phyloP scores from a whole-genome alignment of 1,140 invertebrate genomes.

The Calycopis cecrops region DNA sequence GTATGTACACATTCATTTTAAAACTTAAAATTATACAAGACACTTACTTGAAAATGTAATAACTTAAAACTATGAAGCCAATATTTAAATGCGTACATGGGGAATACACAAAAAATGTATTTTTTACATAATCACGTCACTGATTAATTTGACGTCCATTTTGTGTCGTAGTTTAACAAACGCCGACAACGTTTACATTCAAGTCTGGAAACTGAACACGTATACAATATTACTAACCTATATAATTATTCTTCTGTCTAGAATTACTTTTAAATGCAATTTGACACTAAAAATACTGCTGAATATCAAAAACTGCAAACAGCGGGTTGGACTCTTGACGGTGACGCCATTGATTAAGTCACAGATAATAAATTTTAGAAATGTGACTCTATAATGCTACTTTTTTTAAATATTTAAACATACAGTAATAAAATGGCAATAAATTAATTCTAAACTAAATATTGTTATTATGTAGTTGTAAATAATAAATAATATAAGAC shows the following conservation, averaged over 20 bases:
- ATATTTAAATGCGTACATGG: not conserved
- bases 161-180: slow-evolving; percentile 41
- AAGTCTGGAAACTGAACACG: too few relatives aligned
- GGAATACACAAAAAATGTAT: not conserved
- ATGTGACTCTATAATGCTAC: too few relatives aligned
- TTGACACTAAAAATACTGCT: slow-evolving; percentile 35
- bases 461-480: too few relatives aligned
- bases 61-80: not conserved
- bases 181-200: slow-evolving; percentile 3
- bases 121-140: slow-evolving; percentile 69
- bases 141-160: slow-evolving; percentile 65
- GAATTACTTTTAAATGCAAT: slow-evolving; percentile 31
- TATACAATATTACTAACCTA: slow-evolving; percentile 40
- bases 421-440: too few relatives aligned
- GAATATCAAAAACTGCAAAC: slow-evolving; percentile 43
- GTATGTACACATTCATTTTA: not conserved
- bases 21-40: not conserved
- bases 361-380: slow-evolving; percentile 20
- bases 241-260: slow-evolving; percentile 8
- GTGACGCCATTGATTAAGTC: slow-evolving; percentile 56
- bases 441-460: too few relatives aligned
- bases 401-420: too few relatives aligned
- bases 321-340: slow-evolving; percentile 52
- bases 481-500: too few relatives aligned
- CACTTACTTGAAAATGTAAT: too few relatives aligned